Conservation (phyloP, 2,888 invertebrate genomes). For the Cotesia congregata region DNA sequence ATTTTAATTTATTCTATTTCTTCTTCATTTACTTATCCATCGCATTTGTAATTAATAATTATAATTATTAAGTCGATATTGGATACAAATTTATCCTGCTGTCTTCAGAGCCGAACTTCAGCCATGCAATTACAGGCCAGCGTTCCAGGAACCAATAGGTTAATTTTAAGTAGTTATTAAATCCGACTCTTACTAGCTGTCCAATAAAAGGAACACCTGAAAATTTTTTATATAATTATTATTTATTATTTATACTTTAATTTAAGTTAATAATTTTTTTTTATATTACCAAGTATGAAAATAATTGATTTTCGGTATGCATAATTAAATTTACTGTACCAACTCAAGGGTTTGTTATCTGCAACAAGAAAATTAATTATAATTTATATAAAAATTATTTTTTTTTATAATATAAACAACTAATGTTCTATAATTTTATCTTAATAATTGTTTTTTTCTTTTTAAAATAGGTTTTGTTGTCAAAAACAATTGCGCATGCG, state of each 20-base stretch:
- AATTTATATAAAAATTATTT: too few relatives aligned
- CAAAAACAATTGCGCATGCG: too few relatives aligned
- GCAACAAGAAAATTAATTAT: constrained; percentile 25
- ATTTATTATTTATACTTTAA: background rate
- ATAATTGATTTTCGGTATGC: constrained; percentile 41
- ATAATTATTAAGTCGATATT: background rate
- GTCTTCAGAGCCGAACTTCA: constrained; percentile 51
- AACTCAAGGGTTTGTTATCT: constrained; percentile 52
- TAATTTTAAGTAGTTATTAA: constrained; percentile 42
- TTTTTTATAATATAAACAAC: too few relatives aligned
- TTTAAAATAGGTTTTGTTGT: too few relatives aligned
- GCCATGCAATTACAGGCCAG: constrained; percentile 50
- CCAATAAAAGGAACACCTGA: constrained; percentile 54
- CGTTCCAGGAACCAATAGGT: constrained; percentile 43
- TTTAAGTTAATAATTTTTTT: background rate
- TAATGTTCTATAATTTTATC: too few relatives aligned
- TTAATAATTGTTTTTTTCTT: too few relatives aligned
- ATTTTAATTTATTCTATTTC: background rate
- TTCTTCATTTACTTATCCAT: background rate
- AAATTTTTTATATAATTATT: constrained; percentile 13
- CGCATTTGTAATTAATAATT: background rate
- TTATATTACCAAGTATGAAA: constrained; percentile 45
- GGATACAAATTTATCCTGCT: constrained; percentile 36
- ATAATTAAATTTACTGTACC: constrained; percentile 47
- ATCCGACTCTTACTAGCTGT: constrained; percentile 41